Base-by-base conservation (phyloP, 2,113 vertebrate species). In the Corythaeola cristata region DNA sequence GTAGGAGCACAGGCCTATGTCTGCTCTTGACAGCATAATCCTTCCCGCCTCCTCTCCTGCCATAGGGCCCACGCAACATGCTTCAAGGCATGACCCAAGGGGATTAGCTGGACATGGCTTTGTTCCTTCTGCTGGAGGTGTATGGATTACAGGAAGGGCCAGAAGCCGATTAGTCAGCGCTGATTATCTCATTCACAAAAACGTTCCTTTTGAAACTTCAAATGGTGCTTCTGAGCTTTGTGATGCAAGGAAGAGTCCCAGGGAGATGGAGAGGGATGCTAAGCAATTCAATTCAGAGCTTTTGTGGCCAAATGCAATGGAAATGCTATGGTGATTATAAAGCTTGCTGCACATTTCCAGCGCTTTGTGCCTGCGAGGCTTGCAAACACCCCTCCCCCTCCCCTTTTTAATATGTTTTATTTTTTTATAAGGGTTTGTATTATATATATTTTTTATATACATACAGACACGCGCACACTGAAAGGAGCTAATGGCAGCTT, bases 141-240 rank as follows among this genome's bases (percentile, higher is more conserved):
- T 59, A 27, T 5, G 78, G 88, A 97, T 97, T 93, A 91, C 90
- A 91, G 1, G 27, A 67, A 64, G 56, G 53, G 6, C 28, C 2
- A 2, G 6, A 9, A 67, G 88, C 73, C 3, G 16, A 85, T 97
- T 64, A 88, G 78, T 23, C 13, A 2, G 30, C 2, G 2, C 49
- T 44, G 95, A 93, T 93, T 32, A 41, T 83, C 86, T 88, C 90
- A 55, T 91, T 94, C 90, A 85, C 80, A 84, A 71, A 89, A 95
- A 33, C 32, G 63, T 66, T 84, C 71, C 78, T 90, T 95, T 52
- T 44, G 78, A 78, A 93, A 63, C 75, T 94, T 88, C 84, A 79
- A 13, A 79, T 14, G 74, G 9, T 32, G 89, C 77, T 88, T 62
- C 77, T 44, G 80, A 93, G 92, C 89, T 93, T 66, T 88, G 81